Conservation (phyloP, 1,140 invertebrate genomes). For the Physella acuta region DNA sequence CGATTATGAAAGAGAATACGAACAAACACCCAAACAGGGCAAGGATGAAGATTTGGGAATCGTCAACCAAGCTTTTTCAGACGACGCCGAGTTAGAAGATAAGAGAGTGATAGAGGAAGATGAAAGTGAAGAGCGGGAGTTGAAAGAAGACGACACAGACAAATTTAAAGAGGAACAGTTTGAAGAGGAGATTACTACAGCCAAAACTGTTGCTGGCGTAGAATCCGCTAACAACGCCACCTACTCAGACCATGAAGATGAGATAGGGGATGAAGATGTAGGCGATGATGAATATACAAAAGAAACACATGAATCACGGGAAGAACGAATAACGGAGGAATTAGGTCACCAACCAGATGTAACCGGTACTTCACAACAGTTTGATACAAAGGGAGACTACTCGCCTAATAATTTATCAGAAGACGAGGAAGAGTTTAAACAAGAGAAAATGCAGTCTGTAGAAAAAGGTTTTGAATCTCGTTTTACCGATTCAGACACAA, state of each 20-base stretch:
- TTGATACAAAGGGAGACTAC: background rate
- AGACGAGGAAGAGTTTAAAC: background rate
- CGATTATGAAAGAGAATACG: background rate
- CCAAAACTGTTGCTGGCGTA: background rate
- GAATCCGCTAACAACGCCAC: background rate
- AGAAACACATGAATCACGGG: constrained; percentile 3
- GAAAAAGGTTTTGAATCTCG: background rate
- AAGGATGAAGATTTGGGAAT: constrained; percentile 8
- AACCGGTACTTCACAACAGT: background rate
- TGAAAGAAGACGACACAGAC: background rate
- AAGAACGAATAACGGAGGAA: background rate
- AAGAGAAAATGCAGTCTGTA: background rate
- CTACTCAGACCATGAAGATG: background rate
- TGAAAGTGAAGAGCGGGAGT: background rate
- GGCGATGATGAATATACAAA: background rate
- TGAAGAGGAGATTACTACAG: background rate
- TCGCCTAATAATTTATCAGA: background rate
- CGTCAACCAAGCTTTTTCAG: constrained; percentile 11
- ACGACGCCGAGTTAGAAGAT: background rate
- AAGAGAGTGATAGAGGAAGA: background rate
- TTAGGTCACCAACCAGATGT: background rate
- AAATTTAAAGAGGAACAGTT: background rate
- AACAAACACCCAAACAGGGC: background rate
- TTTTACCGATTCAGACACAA: background rate
- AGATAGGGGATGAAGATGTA: background rate